These are phyloP conservation scores for Aporophyla nigra DNA, from an alignment of 2,888 invertebrate genomes.

Conservation along the genomic window DNA sequence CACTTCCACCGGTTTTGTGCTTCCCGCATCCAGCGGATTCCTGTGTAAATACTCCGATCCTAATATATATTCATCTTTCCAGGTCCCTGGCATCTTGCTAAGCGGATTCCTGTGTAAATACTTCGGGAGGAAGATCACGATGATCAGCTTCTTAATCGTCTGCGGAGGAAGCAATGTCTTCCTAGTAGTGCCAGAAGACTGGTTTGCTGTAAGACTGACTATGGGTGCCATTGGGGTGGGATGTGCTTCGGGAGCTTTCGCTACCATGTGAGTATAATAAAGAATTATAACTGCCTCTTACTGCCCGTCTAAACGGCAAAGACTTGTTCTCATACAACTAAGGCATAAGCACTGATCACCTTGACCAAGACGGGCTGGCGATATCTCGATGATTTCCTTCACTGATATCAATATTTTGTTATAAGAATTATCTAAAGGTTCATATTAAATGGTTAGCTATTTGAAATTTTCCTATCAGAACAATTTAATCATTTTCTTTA, in stretches of 20 bases:
- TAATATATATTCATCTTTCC: constrained; percentile 86
- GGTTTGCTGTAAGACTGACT: constrained; percentile 69
- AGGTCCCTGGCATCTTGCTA: constrained; percentile 87
- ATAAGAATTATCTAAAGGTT: not conserved
- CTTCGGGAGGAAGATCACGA: constrained; percentile 91
- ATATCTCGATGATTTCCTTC: not conserved
- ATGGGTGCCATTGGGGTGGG: constrained; percentile 71
- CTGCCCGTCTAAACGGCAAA: too few relatives aligned
- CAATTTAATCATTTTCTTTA: not conserved
- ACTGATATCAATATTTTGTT: not conserved
- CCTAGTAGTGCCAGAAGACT: constrained; percentile 69
- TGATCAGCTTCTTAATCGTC: constrained; percentile 90
- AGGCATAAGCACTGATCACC: not conserved
- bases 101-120: constrained; percentile 90
- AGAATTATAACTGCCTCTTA: not conserved
- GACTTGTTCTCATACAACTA: not conserved
- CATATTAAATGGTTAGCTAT: not conserved
- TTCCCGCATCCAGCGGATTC: too few relatives aligned
- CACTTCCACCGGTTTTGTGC: too few relatives aligned
- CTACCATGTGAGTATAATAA: constrained; percentile 68
- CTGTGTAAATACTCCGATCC: too few relatives aligned
- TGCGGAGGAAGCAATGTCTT: constrained; percentile 85
- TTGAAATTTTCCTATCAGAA: not conserved
- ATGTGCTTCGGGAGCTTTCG: constrained; percentile 71
- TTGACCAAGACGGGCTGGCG: not conserved